phyloP scores from a whole-genome alignment of 1,140 invertebrate genomes.

The Drosophila miranda region DNA sequence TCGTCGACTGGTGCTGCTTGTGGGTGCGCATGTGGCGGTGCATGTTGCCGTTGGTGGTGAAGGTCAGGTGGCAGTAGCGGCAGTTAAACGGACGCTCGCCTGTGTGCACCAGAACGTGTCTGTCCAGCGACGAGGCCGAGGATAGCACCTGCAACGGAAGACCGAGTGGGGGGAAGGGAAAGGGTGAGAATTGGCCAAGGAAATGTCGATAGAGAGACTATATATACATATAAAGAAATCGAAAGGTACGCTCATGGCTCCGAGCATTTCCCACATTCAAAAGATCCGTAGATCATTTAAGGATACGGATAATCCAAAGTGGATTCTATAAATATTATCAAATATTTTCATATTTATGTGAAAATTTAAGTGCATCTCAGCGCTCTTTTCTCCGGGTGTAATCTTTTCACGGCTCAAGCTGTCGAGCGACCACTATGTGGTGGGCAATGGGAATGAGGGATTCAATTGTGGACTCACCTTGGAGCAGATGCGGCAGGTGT shows the following conservation, averaged over 20 bases:
- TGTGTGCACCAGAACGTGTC: constrained; percentile 89
- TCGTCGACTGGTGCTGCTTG: constrained; percentile 81
- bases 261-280: no score
- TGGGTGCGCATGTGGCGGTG: constrained; percentile 92
- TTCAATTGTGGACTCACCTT: constrained; percentile 77
- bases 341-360: no score
- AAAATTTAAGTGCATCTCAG: no score
- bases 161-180: not conserved
- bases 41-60: constrained; percentile 95
- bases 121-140: constrained; percentile 90
- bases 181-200: not conserved
- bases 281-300: no score
- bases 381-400: no score
- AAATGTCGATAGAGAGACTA: not conserved
- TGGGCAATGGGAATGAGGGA: no score
- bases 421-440: no score
- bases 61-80: constrained; percentile 90
- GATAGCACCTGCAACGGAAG: constrained; percentile 84
- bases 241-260: no score
- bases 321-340: no score
- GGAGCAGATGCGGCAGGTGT: constrained; percentile 83
- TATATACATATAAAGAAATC: no score
- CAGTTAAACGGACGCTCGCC: constrained; percentile 91
- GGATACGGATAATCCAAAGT: no score
- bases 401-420: no score